phyloP scores from a whole-genome alignment of 2,113 vertebrate species.

The Cyprinus carpio region DNA sequence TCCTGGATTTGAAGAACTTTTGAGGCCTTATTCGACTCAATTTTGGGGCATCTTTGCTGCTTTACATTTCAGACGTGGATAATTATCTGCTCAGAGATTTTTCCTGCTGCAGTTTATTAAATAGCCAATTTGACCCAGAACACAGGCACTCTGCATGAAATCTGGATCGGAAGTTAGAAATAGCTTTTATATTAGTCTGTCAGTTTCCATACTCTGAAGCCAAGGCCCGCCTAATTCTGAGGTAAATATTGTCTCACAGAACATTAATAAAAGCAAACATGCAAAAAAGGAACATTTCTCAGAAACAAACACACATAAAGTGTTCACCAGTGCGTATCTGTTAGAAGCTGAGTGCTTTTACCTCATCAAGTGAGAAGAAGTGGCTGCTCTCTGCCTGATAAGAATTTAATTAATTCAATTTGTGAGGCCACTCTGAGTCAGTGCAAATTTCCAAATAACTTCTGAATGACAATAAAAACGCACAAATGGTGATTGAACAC shows the following conservation, averaged over 20 bases:
- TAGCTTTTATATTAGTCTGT: slow-evolving; percentile 43
- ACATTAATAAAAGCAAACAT: slow-evolving; percentile 34
- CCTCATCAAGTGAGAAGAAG: slow-evolving; percentile 46
- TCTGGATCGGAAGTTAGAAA: slow-evolving; percentile 33
- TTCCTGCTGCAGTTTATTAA: slow-evolving; percentile 22
- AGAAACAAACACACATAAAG: slow-evolving; percentile 17
- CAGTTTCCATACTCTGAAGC: slow-evolving; percentile 40
- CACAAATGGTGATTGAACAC: slow-evolving; percentile 23
- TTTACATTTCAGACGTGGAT: slow-evolving; percentile 14
- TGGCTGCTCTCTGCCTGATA: slow-evolving; percentile 40
- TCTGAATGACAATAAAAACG: slow-evolving; percentile 20
- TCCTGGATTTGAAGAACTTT: neutral
- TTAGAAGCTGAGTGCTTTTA: slow-evolving; percentile 40
- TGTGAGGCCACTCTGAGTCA: slow-evolving; percentile 33
- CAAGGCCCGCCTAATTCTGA: slow-evolving; percentile 22
- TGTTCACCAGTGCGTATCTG: neutral
- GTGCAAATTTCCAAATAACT: slow-evolving; percentile 19
- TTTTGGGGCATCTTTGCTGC: neutral
- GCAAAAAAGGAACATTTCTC: neutral
- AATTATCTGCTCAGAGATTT: slow-evolving; percentile 31
- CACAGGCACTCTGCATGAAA: slow-evolving; percentile 29
- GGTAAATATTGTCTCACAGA: slow-evolving; percentile 36
- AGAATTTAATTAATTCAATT: slow-evolving; percentile 48
- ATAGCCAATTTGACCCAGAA: slow-evolving; percentile 44
- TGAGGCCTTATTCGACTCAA: slow-evolving; percentile 13